These are phyloP conservation scores for Rotaria magnacalcarata DNA, from an alignment of 2,888 invertebrate species.

Conservation along the genomic window DNA sequence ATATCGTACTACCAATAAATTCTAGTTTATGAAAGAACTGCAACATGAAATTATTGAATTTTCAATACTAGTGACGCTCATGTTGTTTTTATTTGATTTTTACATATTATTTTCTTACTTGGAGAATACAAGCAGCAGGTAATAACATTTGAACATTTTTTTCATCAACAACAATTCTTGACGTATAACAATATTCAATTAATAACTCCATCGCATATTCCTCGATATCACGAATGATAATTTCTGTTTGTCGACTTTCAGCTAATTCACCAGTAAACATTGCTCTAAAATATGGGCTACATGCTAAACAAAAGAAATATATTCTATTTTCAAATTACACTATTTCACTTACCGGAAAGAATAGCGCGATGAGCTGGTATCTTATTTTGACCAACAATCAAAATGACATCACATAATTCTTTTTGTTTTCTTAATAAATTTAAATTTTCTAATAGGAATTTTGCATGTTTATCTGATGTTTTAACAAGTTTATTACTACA, in stretches of 20 bases:
- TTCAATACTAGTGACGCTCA: too few species aligned
- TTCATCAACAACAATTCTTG: conserved; percentile 76
- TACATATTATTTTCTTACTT: conserved; percentile 63
- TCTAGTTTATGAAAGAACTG: too few species aligned
- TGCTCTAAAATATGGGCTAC: conserved; percentile 76
- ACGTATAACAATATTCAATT: conserved; percentile 90
- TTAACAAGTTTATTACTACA: conserved; percentile 43
- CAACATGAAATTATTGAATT: too few species aligned
- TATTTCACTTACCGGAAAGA: conserved; percentile 68
- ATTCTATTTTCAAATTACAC: too few species aligned
- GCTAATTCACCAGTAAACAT: conserved; percentile 93
- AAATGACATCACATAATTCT: conserved; percentile 91
- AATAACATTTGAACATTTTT: conserved; percentile 57
- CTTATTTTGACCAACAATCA: conserved; percentile 86
- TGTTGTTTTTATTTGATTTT: too few species aligned
- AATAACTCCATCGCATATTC: conserved; percentile 85
- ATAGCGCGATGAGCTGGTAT: conserved; percentile 80
- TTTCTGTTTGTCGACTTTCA: conserved; percentile 93
- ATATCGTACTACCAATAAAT: too few species aligned
- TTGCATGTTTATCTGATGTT: conserved; percentile 41
- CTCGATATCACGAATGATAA: conserved; percentile 91
- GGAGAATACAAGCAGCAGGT: conserved; percentile 83
- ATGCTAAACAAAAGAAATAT: neutral
- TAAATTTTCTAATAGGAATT: conserved; percentile 38
- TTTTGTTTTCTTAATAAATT: conserved; percentile 48